Evolutionary conservation across 2,113 vertebrate species (phyloP), one percentile per base, ranked within the genome.

Genomic region (Talpa occidentalis): DNA sequence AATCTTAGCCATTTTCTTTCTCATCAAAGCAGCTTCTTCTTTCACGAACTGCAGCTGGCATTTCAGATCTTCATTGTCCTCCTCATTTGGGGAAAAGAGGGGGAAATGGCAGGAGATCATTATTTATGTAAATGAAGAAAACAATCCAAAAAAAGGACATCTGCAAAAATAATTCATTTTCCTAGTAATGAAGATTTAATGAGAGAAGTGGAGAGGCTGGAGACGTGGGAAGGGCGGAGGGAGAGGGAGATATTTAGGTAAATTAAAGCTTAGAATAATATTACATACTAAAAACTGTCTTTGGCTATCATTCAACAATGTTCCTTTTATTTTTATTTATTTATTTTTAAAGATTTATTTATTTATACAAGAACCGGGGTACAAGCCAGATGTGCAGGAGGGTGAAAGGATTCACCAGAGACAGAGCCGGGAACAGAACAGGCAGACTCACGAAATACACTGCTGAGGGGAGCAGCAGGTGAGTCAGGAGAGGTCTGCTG

Each of bases 1-100:
- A 0, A 99, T 99, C 98, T 99, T 99, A 77, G 99, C 99, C 99
- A 99, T 99, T 97, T 99, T 99, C 97, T 99, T 99, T 93, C 99
- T 99, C 99, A 99, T 99, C 97, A 99, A 93, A 76, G 98, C 97
- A 47, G 99, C 99, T 96, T 99, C 99, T 96, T 99, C 99, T 97
- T 99, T 99, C 96, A 99, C 99, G 93, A 99, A 99, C 93, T 99
- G 99, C 59, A 99, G 97, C 97, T 99, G 99, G 95, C 99, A 99
- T 97, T 99, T 99, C 92, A 99, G 97, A 94, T 99, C 99, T 76
- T 99, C 99, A 49, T 98, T 99, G 97, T 99, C 99, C 92, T 99
- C 99, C 99, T 99, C 77, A 26, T 94, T 32, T 72, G 81, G 87
- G 90, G 84, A 84, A 94, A 94, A 94, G 84, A 92, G 5, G 21